phyloP scores from a whole-genome alignment of 2,888 invertebrate species.

The Drosophila pseudotalamancana region DNA sequence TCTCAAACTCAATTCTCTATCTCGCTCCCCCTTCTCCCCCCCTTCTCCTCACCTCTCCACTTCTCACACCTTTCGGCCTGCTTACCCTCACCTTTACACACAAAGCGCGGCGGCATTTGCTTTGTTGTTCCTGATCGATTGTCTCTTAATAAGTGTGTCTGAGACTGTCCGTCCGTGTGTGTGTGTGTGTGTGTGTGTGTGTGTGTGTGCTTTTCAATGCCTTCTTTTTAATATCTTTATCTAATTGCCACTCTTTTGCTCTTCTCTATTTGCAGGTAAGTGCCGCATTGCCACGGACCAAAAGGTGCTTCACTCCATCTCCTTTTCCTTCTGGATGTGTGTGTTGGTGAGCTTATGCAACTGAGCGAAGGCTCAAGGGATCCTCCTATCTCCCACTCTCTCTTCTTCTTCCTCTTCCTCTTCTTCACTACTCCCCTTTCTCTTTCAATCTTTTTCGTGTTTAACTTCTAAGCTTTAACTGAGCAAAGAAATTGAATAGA shows the following conservation, averaged over 20 bases:
- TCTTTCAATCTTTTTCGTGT: not conserved
- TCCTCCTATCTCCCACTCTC: not conserved
- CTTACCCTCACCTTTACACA: constrained; percentile 11
- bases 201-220: not conserved
- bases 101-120: constrained; percentile 47
- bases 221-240: constrained; percentile 34
- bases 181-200: not conserved
- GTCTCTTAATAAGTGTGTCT: constrained; percentile 45
- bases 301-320: not conserved
- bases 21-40: constrained; percentile 6
- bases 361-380: not conserved
- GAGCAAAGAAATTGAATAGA: too few relatives aligned
- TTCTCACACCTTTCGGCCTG: not conserved
- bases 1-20: not conserved
- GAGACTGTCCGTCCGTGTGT: not conserved
- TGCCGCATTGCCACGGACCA: constrained; percentile 14
- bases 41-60: constrained; percentile 2
- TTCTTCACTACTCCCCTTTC: not conserved
- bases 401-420: not conserved
- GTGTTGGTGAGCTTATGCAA: constrained; percentile 13
- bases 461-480: too few relatives aligned
- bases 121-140: constrained; percentile 69
- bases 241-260: constrained; percentile 40
- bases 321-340: constrained; percentile 8
- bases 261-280: constrained; percentile 52